phyloP scores from a whole-genome alignment of 35 echinoderm and acorn worm genomes.

The Holothuria glaberrima region DNA sequence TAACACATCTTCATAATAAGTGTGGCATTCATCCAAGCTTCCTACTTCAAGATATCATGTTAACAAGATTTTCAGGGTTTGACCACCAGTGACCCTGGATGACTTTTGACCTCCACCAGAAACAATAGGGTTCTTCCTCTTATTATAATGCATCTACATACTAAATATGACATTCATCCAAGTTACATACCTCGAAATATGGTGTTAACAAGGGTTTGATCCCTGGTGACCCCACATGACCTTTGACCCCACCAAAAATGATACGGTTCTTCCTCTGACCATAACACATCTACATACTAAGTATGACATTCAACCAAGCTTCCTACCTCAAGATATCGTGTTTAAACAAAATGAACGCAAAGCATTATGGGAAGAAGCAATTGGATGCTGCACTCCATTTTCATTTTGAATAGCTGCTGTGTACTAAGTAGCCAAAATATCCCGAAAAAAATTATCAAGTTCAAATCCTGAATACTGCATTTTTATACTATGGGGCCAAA shows the following conservation, averaged over 20 bases:
- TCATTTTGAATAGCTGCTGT: too few relatives aligned
- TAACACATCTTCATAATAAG: background rate
- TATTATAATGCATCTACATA: background rate
- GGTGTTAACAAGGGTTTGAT: too few relatives aligned
- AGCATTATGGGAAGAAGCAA: too few relatives aligned
- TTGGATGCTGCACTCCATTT: too few relatives aligned
- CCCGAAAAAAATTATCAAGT: too few relatives aligned
- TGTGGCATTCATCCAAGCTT: background rate
- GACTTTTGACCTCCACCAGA: background rate
- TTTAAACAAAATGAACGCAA: too few relatives aligned
- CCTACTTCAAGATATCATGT: constrained; percentile 9
- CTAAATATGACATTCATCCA: too few relatives aligned
- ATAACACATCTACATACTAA: background rate
- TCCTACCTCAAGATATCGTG: too few relatives aligned
- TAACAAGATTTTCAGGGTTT: background rate
- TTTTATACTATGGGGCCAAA: too few relatives aligned
- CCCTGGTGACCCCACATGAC: background rate
- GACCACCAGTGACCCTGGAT: background rate
- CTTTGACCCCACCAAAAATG: background rate
- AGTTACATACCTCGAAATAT: too few relatives aligned
- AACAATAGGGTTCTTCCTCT: background rate
- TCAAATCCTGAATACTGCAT: too few relatives aligned
- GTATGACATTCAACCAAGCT: background rate
- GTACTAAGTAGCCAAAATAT: too few relatives aligned
- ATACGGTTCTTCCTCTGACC: background rate